Conservation (phyloP, 2,888 invertebrate species). For the Cataglyphis albicans region DNA sequence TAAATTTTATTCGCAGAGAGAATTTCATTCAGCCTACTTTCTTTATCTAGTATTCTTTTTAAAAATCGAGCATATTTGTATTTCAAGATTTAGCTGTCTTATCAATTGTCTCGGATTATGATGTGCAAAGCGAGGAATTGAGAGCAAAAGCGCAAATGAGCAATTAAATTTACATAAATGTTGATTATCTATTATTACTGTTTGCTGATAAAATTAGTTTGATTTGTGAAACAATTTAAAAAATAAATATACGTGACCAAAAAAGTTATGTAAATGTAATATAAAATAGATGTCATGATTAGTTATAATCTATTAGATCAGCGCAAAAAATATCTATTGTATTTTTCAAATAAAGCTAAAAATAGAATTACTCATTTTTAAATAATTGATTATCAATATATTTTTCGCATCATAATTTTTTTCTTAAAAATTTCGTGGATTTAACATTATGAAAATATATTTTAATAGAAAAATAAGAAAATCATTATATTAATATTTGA, state of each 20-base stretch:
- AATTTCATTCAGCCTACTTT: background rate
- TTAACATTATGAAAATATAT: constrained; percentile 13
- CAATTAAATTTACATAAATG: background rate
- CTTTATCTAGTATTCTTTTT: background rate
- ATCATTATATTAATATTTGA: background rate
- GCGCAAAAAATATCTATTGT: background rate
- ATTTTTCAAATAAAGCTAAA: background rate
- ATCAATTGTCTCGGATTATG: background rate
- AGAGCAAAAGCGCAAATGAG: background rate
- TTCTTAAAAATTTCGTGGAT: background rate
- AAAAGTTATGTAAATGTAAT: background rate
- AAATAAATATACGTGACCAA: background rate
- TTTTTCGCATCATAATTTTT: background rate
- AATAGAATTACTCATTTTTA: background rate
- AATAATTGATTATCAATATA: constrained; percentile 3
- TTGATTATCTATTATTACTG: background rate
- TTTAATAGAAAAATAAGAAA: background rate
- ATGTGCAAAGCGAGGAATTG: background rate
- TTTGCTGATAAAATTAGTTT: background rate
- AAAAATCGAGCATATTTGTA: background rate
- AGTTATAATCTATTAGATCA: background rate
- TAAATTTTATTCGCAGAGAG: background rate
- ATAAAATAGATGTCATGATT: background rate
- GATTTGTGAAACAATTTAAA: background rate
- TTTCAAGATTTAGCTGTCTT: background rate